These are phyloP conservation scores for Brachionus rotundiformis DNA, from an alignment of 1,140 invertebrate species.

Conservation along the genomic window DNA sequence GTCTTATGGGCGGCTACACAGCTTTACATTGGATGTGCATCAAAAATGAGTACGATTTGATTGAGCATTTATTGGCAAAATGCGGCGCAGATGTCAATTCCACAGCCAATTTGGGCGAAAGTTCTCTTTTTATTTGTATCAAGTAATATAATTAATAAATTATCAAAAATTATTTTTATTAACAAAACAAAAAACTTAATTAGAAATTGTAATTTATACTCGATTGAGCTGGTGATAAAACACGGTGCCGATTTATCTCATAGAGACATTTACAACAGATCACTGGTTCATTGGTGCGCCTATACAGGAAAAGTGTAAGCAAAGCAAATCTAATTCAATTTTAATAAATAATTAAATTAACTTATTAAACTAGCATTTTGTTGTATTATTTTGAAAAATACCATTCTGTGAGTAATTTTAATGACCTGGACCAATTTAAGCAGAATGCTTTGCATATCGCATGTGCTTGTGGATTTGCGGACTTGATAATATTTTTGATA, in stretches of 20 bases:
- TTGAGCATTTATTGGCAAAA: neutral
- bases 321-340: neutral
- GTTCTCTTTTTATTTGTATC: conserved; percentile 30
- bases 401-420: conserved; percentile 31
- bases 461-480: conserved; percentile 36
- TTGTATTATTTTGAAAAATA: conserved; percentile 49
- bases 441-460: conserved; percentile 48
- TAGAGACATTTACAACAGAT: conserved; percentile 42
- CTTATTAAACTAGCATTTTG: neutral
- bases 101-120: conserved; percentile 20
- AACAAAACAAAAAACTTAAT: neutral
- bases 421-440: conserved; percentile 34
- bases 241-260: conserved; percentile 27
- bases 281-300: conserved; percentile 29
- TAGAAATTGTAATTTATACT: conserved; percentile 48
- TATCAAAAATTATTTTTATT: neutral
- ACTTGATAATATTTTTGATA: conserved; percentile 28
- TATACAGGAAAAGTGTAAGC: conserved; percentile 52
- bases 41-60: conserved; percentile 11
- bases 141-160: conserved; percentile 22
- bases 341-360: neutral
- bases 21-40: conserved; percentile 51
- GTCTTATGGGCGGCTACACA: conserved; percentile 3
- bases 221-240: conserved; percentile 34
- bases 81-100: conserved; percentile 23